Evolutionary conservation across 2,113 vertebrate genomes (phyloP), one percentile per base, ranked within the genome.

Genomic region (Pachycephala philippinensis): DNA sequence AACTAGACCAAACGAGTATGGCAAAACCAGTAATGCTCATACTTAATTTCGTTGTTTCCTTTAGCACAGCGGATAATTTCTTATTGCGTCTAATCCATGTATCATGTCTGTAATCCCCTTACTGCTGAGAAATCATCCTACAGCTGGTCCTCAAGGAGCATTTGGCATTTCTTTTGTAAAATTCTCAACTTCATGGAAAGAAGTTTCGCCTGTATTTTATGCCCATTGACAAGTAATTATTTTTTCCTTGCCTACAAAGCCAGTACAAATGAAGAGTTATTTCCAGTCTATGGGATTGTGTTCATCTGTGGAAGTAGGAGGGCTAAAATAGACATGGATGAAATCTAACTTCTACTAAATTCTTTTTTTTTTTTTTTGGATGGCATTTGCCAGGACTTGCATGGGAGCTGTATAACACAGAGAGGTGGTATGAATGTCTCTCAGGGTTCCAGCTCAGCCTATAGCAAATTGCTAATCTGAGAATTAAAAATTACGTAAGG

Each of bases 321-420:
- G 3, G 0, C 16, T 35, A 61, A 64, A 77, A 71, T 3, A 49
- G 15, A 59, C 1, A 14, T 2, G 0, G 70, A 47, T 60, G 1
- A 84, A 84, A 72, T 42, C 8, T 13, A 42, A 31, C 2, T 37
- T 75, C 39, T 13, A 4, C 5, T 40, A 31, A 12, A 14, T 33
- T 49, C 22, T n/a, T 27, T 3, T 33, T 22, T 27, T 26, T 5
- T 19, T 47, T 70, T 21, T 45, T 65, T 47, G 2, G 1, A 70
- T 49, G 4, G 2, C 30, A 59, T 15, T 17, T 85, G 0, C 15
- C 17, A 35, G 21, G 8, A 7, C 13, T 78, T 78, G 8, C 7
- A 16, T 26, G 26, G 15, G 10, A 82, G n/a, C 17, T 72, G 44
- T 61, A 19, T 18, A 82, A 35, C 16, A 11, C 5, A 8, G 18